Conservation (phyloP, 2,113 vertebrate species). For the Pteronura brasiliensis region DNA sequence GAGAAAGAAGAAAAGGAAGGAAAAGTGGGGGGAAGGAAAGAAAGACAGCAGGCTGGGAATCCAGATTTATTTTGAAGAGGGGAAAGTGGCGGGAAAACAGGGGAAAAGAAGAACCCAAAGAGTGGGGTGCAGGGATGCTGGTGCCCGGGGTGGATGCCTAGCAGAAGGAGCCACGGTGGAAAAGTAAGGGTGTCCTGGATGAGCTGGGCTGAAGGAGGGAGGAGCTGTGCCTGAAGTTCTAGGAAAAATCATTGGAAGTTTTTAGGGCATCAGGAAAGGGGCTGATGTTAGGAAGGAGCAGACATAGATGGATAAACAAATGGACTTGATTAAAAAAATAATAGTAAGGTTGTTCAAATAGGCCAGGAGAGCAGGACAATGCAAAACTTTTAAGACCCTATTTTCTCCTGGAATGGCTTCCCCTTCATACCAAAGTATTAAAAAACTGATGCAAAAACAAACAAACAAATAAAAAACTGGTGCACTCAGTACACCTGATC, state of each 20-base stretch:
- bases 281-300: background rate
- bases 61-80: background rate
- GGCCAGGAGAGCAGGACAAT: background rate
- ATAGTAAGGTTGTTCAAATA: background rate
- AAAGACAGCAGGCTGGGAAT: background rate
- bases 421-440: background rate
- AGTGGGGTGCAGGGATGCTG: background rate
- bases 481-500: too few species aligned
- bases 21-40: background rate
- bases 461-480: background rate
- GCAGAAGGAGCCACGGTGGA: fast-evolving
- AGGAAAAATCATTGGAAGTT: background rate
- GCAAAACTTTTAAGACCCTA: background rate
- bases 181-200: background rate
- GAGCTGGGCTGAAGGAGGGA: fast-evolving
- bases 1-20: background rate
- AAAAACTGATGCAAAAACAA: background rate
- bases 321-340: background rate
- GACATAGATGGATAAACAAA: background rate
- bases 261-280: background rate
- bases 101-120: background rate
- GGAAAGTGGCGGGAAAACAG: background rate
- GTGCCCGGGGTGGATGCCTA: background rate
- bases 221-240: background rate
- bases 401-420: background rate